A percentile compares a stretch with the other conserved stretches of the same genome.
phyloP scores from a whole-genome alignment of 2,888 invertebrate genomes.

The Eumacrocentrus americanus region DNA sequence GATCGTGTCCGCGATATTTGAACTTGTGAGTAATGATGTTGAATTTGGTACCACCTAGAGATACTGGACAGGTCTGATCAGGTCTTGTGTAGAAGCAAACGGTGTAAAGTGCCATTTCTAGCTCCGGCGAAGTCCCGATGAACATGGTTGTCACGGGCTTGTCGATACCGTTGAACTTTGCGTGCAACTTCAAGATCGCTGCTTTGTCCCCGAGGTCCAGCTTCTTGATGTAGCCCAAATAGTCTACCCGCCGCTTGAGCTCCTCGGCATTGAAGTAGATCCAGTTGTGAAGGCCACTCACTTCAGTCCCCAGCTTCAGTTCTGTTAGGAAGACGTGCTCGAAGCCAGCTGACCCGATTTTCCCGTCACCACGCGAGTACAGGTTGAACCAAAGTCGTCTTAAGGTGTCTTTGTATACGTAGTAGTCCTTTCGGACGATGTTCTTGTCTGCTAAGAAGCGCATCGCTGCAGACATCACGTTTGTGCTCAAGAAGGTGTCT shows the following conservation, averaged over 20 bases:
- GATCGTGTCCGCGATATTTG: slow-evolving; percentile 76
- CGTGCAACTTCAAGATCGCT: slow-evolving; percentile 74
- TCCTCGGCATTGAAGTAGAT: slow-evolving; percentile 83
- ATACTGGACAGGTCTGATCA: slow-evolving; percentile 76
- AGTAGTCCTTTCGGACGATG: slow-evolving; percentile 52
- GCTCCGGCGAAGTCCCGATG: slow-evolving; percentile 86
- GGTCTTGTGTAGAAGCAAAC: slow-evolving; percentile 82
- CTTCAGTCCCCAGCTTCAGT: slow-evolving; percentile 73
- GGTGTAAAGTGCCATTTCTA: slow-evolving; percentile 89
- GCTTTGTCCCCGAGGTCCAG: slow-evolving; percentile 77
- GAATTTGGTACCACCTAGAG: slow-evolving; percentile 74
- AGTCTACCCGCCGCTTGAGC: slow-evolving; percentile 72
- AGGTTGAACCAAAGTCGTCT: slow-evolving; percentile 81
- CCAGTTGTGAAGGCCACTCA: slow-evolving; percentile 91
- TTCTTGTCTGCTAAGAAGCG: slow-evolving; percentile 63
- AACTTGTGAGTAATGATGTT: slow-evolving; percentile 77
- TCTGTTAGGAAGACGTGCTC: slow-evolving; percentile 93
- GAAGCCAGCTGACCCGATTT: slow-evolving; percentile 87
- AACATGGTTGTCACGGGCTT: slow-evolving; percentile 83
- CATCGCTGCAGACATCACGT: slow-evolving; percentile 64
- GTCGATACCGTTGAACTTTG: slow-evolving; percentile 72
- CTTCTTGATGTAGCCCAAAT: slow-evolving; percentile 80
- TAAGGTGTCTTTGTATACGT: slow-evolving; percentile 74
- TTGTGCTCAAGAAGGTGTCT: slow-evolving; percentile 63
- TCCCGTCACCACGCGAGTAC: slow-evolving; percentile 78